Conservation (phyloP, 2,797 vertebrate species). For the Pipistrellus kuhlii region DNA sequence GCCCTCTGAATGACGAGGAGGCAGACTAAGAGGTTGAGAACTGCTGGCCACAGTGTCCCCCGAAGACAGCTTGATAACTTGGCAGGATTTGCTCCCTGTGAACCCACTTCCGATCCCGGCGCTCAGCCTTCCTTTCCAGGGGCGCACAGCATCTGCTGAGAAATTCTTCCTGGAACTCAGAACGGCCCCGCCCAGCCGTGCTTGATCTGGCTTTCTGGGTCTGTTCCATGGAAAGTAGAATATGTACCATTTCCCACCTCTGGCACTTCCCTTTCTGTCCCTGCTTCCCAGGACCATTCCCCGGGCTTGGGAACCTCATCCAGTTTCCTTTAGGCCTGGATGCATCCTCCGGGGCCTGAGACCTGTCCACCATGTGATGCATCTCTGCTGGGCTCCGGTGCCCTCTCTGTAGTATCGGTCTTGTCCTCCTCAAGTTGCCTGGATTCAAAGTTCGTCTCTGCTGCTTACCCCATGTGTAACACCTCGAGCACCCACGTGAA, state of each 20-base stretch:
- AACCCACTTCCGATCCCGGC: neutral
- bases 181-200: neutral
- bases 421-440: neutral
- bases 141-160: neutral
- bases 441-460: neutral
- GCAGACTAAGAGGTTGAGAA: neutral
- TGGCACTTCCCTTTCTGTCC: neutral
- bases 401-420: neutral
- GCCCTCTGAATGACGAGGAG: neutral
- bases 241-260: neutral
- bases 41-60: neutral
- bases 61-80: neutral
- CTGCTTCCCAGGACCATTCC: neutral
- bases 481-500: neutral
- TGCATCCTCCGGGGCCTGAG: rapidly evolving
- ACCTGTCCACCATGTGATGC: rapidly evolving
- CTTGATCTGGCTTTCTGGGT: neutral
- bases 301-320: no score
- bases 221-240: neutral
- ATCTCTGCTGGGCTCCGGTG: neutral
- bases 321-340: neutral
- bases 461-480: neutral
- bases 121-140: neutral
- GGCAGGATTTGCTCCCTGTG: neutral
- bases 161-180: constrained; percentile 24